These are phyloP conservation scores for Gambusia yucatana DNA, from an alignment of 2,797 vertebrate genomes.

Conservation along the genomic window DNA sequence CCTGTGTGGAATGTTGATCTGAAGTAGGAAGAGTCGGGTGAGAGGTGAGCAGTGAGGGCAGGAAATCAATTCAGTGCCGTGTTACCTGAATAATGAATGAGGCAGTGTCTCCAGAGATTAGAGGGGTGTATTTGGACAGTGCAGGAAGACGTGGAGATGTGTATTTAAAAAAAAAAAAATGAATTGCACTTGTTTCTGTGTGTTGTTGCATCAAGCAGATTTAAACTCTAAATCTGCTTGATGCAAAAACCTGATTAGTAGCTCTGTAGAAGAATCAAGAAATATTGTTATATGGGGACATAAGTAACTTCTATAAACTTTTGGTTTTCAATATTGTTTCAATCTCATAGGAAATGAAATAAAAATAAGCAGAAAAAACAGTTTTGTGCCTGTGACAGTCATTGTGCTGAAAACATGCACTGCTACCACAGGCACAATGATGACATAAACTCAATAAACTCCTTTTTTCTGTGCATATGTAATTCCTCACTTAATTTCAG, in stretches of 20 bases:
- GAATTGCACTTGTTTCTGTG: background rate
- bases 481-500: background rate
- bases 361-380: background rate
- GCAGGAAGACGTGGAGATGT: conserved; percentile 24
- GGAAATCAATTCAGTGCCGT: conserved; percentile 73
- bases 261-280: background rate
- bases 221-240: background rate
- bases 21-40: conserved; percentile 65
- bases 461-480: background rate
- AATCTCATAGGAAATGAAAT: background rate
- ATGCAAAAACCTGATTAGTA: background rate
- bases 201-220: too few species aligned
- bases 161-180: background rate
- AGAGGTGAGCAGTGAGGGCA: conserved; percentile 67
- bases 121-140: conserved; percentile 33
- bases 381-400: background rate
- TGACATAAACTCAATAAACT: background rate
- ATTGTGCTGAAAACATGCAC: background rate
- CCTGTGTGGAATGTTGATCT: conserved; percentile 73
- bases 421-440: background rate
- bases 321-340: background rate
- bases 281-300: background rate
- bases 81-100: conserved; percentile 82
- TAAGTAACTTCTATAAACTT: background rate
- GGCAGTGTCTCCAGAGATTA: conserved; percentile 56